Evolutionary conservation across 1,140 invertebrate species (phyloP), one percentile per base, ranked within the genome.

Genomic region (Zeugodacus cucurbitae): DNA sequence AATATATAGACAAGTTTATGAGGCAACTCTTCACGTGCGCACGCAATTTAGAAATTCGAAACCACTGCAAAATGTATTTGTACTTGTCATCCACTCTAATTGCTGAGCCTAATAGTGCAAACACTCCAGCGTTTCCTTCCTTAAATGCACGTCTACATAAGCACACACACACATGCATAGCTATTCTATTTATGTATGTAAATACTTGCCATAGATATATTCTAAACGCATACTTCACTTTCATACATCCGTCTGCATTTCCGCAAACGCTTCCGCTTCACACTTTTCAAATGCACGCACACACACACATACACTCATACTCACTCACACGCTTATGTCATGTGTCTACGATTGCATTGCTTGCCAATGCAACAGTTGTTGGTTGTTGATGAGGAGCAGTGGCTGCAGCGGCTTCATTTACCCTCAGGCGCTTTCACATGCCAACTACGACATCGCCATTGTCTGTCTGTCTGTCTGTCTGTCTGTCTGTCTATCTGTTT

Each of bases 101-200:
- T 82, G 74, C 74, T 82, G 22, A 82, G 41, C 41, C n/a, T 82
- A 82, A 54, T 82, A 82, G 41, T 26, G 41, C 74, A 82, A 82
- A 82, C 41, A 82, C 74, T 48, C 41, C 41, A 48, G 41, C 37
- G 41, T 48, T 82, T 48, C 22, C 74, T 82, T 82, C 74, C 74
- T 82, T 34, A 44, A 82, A 41, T 26, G 41, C 41, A 10, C n/a
- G 41, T 4, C 3, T n/a, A 29, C 22, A 44, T 1, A 78, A 3
- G 10, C 67, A 41, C 26, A 2, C 20, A 74, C 22, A 74, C 14
- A 41, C 20, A n/a, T 7, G 6, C 26, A 67, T 32, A 67, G 48
- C 48, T 62, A 26, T n/a, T 62, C n/a, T 62, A 26, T 26, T 8
- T 62, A 26, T 59, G 2, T 59, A 59, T 62, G 6, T 7, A 8